These are phyloP conservation scores for Epinephelus awoara DNA, from an alignment of 2,797 vertebrate species.

Conservation along the genomic window DNA sequence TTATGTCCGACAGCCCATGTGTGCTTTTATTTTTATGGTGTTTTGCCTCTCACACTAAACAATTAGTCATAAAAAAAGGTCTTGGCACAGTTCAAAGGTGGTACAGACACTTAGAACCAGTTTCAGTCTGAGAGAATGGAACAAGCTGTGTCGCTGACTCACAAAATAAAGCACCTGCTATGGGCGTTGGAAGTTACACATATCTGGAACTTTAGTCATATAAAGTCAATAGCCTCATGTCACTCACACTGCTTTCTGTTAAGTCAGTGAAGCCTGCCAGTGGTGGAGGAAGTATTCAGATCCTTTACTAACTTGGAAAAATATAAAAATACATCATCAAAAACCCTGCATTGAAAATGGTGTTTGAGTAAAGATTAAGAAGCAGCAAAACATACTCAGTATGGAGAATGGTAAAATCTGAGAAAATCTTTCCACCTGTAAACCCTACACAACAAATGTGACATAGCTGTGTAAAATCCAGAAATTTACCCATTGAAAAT, in stretches of 20 bases:
- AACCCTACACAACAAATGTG: background rate
- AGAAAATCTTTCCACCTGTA: constrained; percentile 18
- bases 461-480: constrained; percentile 32
- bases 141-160: constrained; percentile 38
- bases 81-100: constrained; percentile 26
- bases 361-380: background rate
- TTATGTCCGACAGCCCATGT: background rate
- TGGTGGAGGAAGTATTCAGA: constrained; percentile 13
- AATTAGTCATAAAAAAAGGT: constrained; percentile 41
- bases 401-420: background rate
- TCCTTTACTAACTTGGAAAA: background rate
- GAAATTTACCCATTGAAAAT: constrained; percentile 33
- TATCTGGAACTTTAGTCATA: constrained; percentile 69
- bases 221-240: constrained; percentile 43
- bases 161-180: constrained; percentile 58
- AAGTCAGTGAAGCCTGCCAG: constrained; percentile 9
- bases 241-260: constrained; percentile 31
- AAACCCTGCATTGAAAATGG: background rate
- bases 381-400: background rate
- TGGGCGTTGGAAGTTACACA: constrained; percentile 66
- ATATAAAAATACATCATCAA: background rate
- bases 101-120: constrained; percentile 44
- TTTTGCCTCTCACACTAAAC: constrained; percentile 26
- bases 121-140: constrained; percentile 57
- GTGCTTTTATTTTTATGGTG: constrained; percentile 15